Evolutionary conservation across 2,113 vertebrate species (phyloP), one percentile per base, ranked within the genome.

Genomic region (Benitochromis conjunctus): DNA sequence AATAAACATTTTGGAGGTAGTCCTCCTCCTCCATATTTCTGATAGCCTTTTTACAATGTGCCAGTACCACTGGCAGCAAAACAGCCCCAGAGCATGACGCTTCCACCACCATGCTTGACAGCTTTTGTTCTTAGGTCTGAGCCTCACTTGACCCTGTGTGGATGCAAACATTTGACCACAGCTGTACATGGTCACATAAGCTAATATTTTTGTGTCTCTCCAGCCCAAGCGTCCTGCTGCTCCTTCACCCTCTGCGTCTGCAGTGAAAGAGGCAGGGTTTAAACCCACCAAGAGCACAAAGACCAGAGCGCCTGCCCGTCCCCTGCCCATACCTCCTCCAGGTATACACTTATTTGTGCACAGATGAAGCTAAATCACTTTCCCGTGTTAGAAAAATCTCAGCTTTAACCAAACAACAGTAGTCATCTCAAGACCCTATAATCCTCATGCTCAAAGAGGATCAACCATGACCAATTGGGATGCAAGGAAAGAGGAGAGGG

Each of bases 201-300:
- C 11, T 2, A 11, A 48, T 38, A 5, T 38, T 9, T 87, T 69
- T 69, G 7, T 88, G 34, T 87, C 7, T 77, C 3, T 80, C 12
- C 62, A 96, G 95, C 91, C 93, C 64, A 95, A 91, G 78, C 90
- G 54, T 36, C 89, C 90, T 12, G 88, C 62, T 24, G 82, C 83
- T 10, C 83, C 92, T 5, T 19, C 81, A 24, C 88, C 92, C 6
- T 55, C 83, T 80, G 84, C 85, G 3, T 82, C 91, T 58, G 88
- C 88, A 43, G 19, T 92, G 57, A 95, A 93, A 79, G 94, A 95
- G 6, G 93, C 96, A 90, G 91, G 81, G 1, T 95, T 97, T 62
- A 98, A 97, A 91, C 97, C 97, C 0, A 95, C 95, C 85, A 95
- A 93, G 89, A 95, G 85, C 80, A 36, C 87, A 43, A 97, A 95